Conservation (phyloP, 2,113 vertebrate genomes). For the Callopanchax toddi region DNA sequence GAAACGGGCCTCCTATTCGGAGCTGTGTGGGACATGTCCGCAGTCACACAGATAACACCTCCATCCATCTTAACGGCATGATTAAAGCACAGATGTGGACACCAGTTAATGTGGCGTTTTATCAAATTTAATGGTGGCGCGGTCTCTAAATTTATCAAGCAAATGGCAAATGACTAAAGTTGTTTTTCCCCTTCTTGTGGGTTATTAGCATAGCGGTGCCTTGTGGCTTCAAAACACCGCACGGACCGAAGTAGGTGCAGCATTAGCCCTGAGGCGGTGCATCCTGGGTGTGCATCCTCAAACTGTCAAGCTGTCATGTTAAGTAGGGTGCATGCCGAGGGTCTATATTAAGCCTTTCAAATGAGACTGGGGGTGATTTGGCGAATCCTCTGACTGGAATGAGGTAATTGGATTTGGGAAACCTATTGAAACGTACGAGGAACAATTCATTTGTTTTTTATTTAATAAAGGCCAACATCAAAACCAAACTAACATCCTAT, state of each 20-base stretch:
- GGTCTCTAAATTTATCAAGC: constrained; percentile 41
- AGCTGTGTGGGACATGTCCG: constrained; percentile 4
- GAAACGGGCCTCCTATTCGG: constrained; percentile 29
- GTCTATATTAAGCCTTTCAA: constrained; percentile 28
- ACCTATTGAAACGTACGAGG: not conserved
- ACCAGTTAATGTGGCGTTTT: constrained; percentile 32
- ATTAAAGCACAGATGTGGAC: constrained; percentile 51
- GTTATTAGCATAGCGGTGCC: constrained; percentile 37
- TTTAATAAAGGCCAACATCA: not conserved
- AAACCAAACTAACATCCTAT: not conserved
- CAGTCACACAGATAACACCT: constrained; percentile 19
- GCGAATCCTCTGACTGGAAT: constrained; percentile 10
- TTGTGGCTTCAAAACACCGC: constrained; percentile 15
- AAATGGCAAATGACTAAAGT: constrained; percentile 23
- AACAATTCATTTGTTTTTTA: not conserved
- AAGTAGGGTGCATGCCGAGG: constrained; percentile 26
- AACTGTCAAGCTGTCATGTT: constrained; percentile 65
- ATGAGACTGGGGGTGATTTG: constrained; percentile 13
- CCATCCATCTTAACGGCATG: constrained; percentile 29
- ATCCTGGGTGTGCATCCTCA: constrained; percentile 52
- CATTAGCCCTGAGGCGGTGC: constrained; percentile 34
- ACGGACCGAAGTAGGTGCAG: constrained; percentile 46
- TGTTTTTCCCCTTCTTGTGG: constrained; percentile 28
- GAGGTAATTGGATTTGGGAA: constrained; percentile 3
- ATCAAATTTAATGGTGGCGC: constrained; percentile 32